A percentile compares a stretch with the other conserved stretches of the same genome.
Conservation (phyloP, 2,888 invertebrate species). For the Scrobipalpa costella region DNA sequence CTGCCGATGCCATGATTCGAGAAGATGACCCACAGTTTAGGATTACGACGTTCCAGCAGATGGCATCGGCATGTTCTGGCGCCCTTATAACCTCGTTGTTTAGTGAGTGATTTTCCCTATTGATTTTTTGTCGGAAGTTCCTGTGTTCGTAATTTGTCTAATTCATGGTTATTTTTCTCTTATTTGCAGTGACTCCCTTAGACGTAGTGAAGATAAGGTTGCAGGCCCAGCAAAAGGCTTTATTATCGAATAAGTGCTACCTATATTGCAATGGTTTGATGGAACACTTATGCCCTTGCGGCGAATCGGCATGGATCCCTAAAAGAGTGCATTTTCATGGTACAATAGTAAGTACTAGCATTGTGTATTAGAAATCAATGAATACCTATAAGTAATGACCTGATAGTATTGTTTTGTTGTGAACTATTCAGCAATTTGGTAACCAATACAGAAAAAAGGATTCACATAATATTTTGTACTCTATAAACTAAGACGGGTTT, state of each 20-base stretch:
- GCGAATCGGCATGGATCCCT: constrained; percentile 83
- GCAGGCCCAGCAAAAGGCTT: constrained; percentile 94
- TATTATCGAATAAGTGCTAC: constrained; percentile 93
- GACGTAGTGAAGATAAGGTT: constrained; percentile 99
- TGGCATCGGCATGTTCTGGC: constrained; percentile 92
- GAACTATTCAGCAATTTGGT: no score
- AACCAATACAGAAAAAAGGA: no score
- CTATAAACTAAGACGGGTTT: no score
- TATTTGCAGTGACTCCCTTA: constrained; percentile 93
- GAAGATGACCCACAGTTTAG: constrained; percentile 89
- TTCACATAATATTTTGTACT: no score
- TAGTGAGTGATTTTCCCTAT: constrained; percentile 79
- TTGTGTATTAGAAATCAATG: neutral
- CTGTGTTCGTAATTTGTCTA: neutral
- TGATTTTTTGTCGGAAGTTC: neutral
- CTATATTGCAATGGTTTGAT: constrained; percentile 98
- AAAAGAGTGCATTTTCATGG: constrained; percentile 88
- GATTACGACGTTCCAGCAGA: constrained; percentile 90
- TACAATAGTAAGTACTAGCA: constrained; percentile 80
- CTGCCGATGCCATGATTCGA: constrained; percentile 62
- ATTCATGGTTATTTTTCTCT: neutral
- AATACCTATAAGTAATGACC: no score
- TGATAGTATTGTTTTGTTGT: no score
- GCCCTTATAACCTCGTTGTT: constrained; percentile 94
- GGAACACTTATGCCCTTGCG: constrained; percentile 97